These are phyloP conservation scores for Xestia xanthographa DNA, from an alignment of 2,888 invertebrate genomes.

Conservation along the genomic window DNA sequence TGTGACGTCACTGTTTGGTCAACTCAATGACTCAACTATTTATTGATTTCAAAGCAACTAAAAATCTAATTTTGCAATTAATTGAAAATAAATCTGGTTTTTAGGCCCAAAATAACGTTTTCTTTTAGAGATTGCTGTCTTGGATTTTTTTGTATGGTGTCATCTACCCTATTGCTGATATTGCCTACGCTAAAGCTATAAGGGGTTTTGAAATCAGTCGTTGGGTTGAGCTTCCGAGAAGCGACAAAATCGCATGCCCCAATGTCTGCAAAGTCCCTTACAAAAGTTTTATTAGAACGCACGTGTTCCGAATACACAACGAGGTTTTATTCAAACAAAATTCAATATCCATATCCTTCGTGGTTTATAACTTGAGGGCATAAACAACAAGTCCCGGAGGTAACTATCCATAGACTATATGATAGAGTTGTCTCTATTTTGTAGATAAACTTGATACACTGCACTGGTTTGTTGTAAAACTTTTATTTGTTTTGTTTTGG, in stretches of 20 bases:
- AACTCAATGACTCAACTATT: too few species aligned
- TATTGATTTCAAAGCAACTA: too few species aligned
- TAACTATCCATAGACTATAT: slow-evolving; percentile 47
- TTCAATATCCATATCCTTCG: slow-evolving; percentile 67
- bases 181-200: neutral
- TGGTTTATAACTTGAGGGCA: slow-evolving; percentile 65
- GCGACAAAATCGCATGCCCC: neutral
- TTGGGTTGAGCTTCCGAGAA: neutral
- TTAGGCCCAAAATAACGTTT: too few species aligned
- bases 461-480: slow-evolving; percentile 43
- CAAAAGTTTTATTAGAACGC: slow-evolving; percentile 75
- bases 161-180: too few species aligned
- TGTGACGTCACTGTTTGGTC: too few species aligned
- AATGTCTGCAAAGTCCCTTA: slow-evolving; percentile 49
- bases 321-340: slow-evolving; percentile 66
- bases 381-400: slow-evolving; percentile 57
- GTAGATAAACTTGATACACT: slow-evolving; percentile 50
- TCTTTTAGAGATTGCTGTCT: too few species aligned
- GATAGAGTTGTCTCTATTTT: slow-evolving; percentile 46
- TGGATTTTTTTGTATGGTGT: too few species aligned
- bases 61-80: too few species aligned
- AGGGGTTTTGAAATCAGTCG: neutral
- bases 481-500: slow-evolving; percentile 31
- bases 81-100: too few species aligned
- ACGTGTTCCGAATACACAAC: slow-evolving; percentile 74